Evolutionary conservation across 2,888 invertebrate species (phyloP).

Genomic region (Apantesis nais): DNA sequence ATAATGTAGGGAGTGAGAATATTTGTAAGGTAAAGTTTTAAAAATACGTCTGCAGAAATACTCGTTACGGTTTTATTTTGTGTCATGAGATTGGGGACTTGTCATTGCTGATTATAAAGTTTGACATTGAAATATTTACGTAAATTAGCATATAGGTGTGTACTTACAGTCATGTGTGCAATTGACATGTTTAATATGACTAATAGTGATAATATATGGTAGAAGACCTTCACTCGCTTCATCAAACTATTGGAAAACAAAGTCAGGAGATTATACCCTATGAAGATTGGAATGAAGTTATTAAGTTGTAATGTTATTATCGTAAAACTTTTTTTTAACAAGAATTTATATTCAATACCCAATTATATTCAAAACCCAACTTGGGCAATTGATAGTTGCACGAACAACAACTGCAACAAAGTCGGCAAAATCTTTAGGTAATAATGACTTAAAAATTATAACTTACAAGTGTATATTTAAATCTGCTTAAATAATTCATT

Average conservation of each 20-base stretch:
- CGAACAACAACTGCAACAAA: not conserved
- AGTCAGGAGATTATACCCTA: not conserved
- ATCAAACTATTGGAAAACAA: not conserved
- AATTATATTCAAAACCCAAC: no score
- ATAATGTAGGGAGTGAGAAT: no score
- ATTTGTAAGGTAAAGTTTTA: not conserved
- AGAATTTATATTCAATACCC: no score
- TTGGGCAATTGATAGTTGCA: no score
- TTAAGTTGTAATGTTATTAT: not conserved
- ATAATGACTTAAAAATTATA: no score
- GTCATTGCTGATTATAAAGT: not conserved
- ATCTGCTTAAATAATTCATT: not conserved
- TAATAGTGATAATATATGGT: conserved; percentile 8
- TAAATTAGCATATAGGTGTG: conserved; percentile 9
- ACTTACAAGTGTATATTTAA: no score
- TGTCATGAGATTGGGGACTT: not conserved
- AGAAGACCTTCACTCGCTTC: conserved; percentile 1
- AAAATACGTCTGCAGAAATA: not conserved
- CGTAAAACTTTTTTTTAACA: no score
- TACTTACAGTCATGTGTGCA: conserved; percentile 7
- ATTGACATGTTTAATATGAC: conserved; percentile 10
- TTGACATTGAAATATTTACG: conserved; percentile 15
- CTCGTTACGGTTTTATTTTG: not conserved
- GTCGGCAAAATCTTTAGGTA: no score
- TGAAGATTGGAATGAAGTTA: not conserved